Conservation (phyloP, 1,140 invertebrate genomes). For the Anastatus disparis region DNA sequence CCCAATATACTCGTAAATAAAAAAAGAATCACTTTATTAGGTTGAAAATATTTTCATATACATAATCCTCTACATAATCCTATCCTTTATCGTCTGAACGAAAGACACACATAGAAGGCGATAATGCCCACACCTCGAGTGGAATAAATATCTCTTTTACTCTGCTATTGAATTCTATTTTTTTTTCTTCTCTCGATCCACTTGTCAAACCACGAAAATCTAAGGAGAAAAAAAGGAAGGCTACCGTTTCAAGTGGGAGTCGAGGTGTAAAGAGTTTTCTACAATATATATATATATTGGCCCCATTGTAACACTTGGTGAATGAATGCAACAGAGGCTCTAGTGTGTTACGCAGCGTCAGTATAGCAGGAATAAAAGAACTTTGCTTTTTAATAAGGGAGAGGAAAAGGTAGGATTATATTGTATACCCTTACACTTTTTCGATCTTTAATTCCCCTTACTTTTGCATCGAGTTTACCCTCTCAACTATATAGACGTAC, state of each 20-base stretch:
- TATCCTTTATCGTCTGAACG: no score
- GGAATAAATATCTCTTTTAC: conserved; percentile 22
- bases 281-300: no score
- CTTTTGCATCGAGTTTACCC: conserved; percentile 36
- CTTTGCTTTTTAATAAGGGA: conserved; percentile 7
- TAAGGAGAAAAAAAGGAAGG: neutral
- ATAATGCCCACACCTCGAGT: neutral
- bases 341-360: neutral
- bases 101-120: no score
- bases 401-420: conserved; percentile 19
- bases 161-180: neutral
- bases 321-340: neutral
- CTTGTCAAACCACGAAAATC: neutral
- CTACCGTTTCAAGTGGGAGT: conserved; percentile 9
- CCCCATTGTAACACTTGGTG: conserved; percentile 12
- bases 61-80: no score
- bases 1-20: no score
- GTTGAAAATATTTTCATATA: no score
- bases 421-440: conserved; percentile 23
- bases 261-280: conserved; percentile 19
- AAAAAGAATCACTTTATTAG: no score
- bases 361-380: no score
- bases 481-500: conserved; percentile 6
- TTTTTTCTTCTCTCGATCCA: neutral
- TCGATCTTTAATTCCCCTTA: conserved; percentile 32